Evolutionary conservation across 2,888 invertebrate species (phyloP).

Genomic region (Encarsia formosa): DNA sequence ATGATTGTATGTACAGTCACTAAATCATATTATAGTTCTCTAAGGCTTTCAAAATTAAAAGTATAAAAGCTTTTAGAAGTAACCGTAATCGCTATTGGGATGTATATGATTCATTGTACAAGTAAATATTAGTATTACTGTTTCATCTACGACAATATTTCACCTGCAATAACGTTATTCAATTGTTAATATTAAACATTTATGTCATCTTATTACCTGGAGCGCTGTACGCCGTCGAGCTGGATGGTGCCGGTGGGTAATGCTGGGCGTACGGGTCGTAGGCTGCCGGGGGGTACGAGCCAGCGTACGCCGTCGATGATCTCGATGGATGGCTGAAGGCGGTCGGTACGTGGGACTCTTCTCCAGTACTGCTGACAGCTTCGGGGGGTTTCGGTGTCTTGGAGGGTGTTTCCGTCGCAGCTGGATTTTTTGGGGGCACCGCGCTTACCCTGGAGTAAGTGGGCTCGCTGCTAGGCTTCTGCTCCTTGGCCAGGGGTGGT

Average conservation of each 20-base stretch:
- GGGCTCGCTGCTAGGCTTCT: slow-evolving; percentile 26
- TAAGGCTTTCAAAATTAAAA: no score
- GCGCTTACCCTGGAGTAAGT: slow-evolving; percentile 13
- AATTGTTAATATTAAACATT: slow-evolving; percentile 23
- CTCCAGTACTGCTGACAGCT: slow-evolving; percentile 32
- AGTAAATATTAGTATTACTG: no score
- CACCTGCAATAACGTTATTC: neutral
- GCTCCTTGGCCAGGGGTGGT: slow-evolving; percentile 20
- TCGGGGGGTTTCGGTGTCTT: neutral
- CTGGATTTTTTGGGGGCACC: slow-evolving; percentile 25
- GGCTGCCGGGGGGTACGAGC: slow-evolving; percentile 46
- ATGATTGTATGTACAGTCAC: no score
- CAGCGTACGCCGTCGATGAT: slow-evolving; percentile 32
- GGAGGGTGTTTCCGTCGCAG: neutral
- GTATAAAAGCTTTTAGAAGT: no score
- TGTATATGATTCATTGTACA: no score
- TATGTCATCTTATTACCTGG: slow-evolving; percentile 40
- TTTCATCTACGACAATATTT: no score
- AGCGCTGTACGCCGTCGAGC: slow-evolving; percentile 46
- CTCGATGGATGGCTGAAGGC: slow-evolving; percentile 47
- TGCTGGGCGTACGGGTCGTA: slow-evolving; percentile 49
- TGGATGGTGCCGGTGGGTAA: slow-evolving; percentile 45
- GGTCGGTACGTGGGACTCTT: slow-evolving; percentile 44
- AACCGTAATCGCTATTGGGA: no score
- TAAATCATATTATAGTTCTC: no score